Conservation (phyloP, 2,888 invertebrate genomes). For the Eueremaeus valkanovi region DNA sequence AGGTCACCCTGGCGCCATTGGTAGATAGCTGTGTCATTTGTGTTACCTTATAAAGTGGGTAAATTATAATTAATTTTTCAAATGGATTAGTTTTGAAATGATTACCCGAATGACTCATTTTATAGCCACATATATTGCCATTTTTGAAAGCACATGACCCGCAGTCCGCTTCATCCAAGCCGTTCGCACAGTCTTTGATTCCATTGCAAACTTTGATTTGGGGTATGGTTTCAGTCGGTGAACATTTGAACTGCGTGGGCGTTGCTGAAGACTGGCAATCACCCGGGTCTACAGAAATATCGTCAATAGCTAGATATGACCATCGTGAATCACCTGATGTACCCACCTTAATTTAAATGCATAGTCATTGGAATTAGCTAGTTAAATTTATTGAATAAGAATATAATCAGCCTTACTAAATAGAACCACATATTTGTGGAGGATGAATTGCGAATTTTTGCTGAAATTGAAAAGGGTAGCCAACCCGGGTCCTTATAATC, state of each 20-base stretch:
- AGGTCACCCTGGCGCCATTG: neutral
- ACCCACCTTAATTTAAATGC: neutral
- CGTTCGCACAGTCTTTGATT: conserved; percentile 16
- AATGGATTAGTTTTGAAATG: neutral
- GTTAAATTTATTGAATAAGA: neutral
- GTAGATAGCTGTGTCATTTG: neutral
- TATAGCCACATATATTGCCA: conserved; percentile 7
- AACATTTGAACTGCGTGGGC: neutral
- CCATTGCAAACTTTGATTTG: neutral
- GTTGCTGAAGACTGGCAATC: neutral
- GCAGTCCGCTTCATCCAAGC: conserved; percentile 27
- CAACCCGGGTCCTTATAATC: neutral
- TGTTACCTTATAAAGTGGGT: neutral
- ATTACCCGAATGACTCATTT: neutral
- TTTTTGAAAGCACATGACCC: conserved; percentile 15
- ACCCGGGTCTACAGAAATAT: neutral
- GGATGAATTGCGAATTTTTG: neutral
- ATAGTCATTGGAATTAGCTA: neutral
- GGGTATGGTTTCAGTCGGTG: neutral
- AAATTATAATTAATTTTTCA: neutral
- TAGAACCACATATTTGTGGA: conserved; percentile 21
- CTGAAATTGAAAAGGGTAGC: neutral
- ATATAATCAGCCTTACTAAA: neutral
- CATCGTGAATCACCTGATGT: neutral
- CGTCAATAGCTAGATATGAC: neutral